Conservation (phyloP, 2,888 invertebrate species). For the Lepetodrilus schrolli region DNA sequence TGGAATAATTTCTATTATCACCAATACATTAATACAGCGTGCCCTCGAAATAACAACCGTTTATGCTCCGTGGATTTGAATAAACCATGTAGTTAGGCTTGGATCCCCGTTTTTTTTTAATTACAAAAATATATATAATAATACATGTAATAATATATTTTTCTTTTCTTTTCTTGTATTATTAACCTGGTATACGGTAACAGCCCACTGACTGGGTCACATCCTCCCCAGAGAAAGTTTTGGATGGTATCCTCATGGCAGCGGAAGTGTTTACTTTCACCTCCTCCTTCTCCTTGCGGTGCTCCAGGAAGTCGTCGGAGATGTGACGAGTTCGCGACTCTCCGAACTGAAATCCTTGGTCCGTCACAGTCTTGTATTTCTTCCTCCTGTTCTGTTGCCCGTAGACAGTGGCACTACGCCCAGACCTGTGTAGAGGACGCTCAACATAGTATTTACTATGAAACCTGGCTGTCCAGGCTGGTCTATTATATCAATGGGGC, state of each 20-base stretch:
- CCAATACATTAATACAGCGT: too few species aligned
- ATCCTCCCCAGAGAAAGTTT: constrained; percentile 48
- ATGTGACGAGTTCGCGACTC: constrained; percentile 35
- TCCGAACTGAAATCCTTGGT: constrained; percentile 31
- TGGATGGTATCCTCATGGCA: constrained; percentile 48
- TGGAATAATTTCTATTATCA: too few species aligned
- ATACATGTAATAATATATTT: too few species aligned
- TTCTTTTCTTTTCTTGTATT: too few species aligned
- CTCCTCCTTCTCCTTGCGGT: constrained; percentile 16
- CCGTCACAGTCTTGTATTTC: constrained; percentile 33
- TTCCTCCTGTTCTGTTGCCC: background rate
- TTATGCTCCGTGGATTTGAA: too few species aligned
- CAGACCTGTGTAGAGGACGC: constrained; percentile 26
- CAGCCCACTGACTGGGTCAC: constrained; percentile 52
- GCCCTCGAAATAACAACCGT: too few species aligned
- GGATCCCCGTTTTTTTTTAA: too few species aligned
- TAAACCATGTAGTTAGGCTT: too few species aligned
- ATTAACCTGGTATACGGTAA: constrained; percentile 41
- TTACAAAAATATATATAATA: too few species aligned
- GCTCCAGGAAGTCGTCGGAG: constrained; percentile 38
- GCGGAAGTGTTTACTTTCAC: constrained; percentile 44
- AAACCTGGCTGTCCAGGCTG: too few species aligned
- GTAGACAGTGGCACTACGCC: constrained; percentile 29
- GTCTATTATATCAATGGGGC: too few species aligned
- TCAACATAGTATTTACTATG: too few species aligned